A percentile compares a stretch with the other conserved stretches of the same genome.
phyloP scores from a whole-genome alignment of 1,140 invertebrate genomes.

The Paracyclopina nana region DNA sequence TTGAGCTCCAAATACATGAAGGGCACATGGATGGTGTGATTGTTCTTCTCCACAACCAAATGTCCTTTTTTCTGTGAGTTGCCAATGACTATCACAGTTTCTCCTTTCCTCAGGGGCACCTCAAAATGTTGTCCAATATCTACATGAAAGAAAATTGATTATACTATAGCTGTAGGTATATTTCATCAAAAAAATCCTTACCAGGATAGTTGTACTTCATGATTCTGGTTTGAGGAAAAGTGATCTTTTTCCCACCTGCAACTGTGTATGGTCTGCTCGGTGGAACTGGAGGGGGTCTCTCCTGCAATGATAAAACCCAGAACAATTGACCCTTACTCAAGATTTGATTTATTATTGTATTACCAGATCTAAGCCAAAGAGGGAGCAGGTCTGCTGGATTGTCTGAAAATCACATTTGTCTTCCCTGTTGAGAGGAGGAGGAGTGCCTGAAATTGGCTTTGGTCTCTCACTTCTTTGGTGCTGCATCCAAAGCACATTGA shows the following conservation, averaged over 20 bases:
- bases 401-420: constrained; percentile 65
- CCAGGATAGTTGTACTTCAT: constrained; percentile 74
- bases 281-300: constrained; percentile 69
- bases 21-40: constrained; percentile 54
- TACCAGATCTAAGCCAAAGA: constrained; percentile 70
- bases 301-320: constrained; percentile 32
- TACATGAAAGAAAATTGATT: constrained; percentile 23
- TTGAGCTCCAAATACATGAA: constrained; percentile 65
- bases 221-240: constrained; percentile 70
- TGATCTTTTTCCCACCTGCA: constrained; percentile 68
- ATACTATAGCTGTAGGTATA: neutral
- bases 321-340: constrained; percentile 10
- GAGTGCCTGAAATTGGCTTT: constrained; percentile 57
- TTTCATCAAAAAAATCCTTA: constrained; percentile 23
- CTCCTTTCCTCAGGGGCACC: constrained; percentile 51
- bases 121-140: constrained; percentile 38
- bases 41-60: constrained; percentile 59
- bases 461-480: constrained; percentile 42
- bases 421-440: constrained; percentile 22
- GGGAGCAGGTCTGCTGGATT: constrained; percentile 65
- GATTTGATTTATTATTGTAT: constrained; percentile 22
- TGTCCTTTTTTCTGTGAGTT: constrained; percentile 56
- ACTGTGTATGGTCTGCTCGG: constrained; percentile 72
- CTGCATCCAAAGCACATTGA: neutral
- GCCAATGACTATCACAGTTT: constrained; percentile 57